Evolutionary conservation across 2,113 vertebrate species (phyloP).

Genomic region (Dermatemys mawii): DNA sequence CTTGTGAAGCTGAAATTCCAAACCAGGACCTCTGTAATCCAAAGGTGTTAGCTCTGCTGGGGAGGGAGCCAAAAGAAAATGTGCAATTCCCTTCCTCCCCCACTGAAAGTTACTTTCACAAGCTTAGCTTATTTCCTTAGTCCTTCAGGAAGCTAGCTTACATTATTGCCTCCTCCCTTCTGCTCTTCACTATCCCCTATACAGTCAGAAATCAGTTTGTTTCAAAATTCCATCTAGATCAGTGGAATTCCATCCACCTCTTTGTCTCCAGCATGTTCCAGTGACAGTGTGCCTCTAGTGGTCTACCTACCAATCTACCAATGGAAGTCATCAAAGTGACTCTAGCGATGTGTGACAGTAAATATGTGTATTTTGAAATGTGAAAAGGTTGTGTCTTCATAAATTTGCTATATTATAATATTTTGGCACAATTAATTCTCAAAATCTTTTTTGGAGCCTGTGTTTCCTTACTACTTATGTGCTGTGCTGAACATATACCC

Average conservation of each 20-base stretch:
- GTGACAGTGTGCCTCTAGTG: neutral
- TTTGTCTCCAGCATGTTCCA: neutral
- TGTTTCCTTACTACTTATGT: neutral
- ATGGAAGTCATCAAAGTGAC: neutral
- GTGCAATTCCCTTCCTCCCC: neutral
- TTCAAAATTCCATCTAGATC: neutral
- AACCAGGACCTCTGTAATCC: neutral
- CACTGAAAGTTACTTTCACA: neutral
- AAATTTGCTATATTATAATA: neutral
- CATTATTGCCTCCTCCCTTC: neutral
- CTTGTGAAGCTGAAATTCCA: neutral
- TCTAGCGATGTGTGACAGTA: neutral
- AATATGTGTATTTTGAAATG: neutral
- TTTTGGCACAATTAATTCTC: neutral
- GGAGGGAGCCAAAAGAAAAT: neutral
- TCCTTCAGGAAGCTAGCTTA: neutral
- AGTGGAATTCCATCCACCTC: neutral
- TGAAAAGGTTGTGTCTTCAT: neutral
- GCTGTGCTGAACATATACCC: neutral
- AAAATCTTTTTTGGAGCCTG: neutral
- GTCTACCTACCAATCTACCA: neutral
- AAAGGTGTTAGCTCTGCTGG: neutral
- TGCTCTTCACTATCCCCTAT: neutral
- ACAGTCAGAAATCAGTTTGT: neutral
- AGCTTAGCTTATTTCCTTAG: neutral